Evolutionary conservation across 2,797 vertebrate genomes (phyloP), one percentile per base, ranked within the genome.

Genomic region (Girardinus metallicus): DNA sequence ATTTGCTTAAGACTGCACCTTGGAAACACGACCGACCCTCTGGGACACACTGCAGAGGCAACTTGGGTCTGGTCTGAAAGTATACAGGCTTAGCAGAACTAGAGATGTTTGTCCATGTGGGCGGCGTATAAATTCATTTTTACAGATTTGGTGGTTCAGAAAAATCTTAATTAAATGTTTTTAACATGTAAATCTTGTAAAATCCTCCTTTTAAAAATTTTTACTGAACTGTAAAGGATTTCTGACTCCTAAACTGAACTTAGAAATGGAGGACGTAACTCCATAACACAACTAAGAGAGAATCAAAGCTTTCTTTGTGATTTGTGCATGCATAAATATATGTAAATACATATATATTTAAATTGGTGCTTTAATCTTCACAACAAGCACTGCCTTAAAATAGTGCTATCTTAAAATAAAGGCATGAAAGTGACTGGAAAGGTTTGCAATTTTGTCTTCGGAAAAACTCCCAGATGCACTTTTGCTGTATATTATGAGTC

Each of bases 1-100:
- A 44, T 71, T 71, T 71, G 68, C 15, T 71, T 71, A 43, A 44
- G 68, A 41, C 41, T 71, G 26, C 68, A 44, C 26, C 68, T 71
- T 16, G 12, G 41, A 44, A 44, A 70, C 16, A 44, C 6, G 0
- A 16, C 41, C 44, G 5, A 71, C 26, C 0, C 41, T 70, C 41
- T 44, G 41, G 26, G 23, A 68, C 41, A n/a, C 10, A 12, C 4
- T 26, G 36, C 8, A 21, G 31, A 36, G 16, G 62, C 62, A 68
- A 39, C 36, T 23, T 39, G 36, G 5, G 36, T 66, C 39, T 26
- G 36, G 21, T 7, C 66, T 43, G 23, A 70, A 70, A 43, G 26
- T 12, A n/a, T 5, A 55, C 53, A n/a, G 26, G 5, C 53, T n/a
- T 12, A 55, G 53, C 53, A 55, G 10, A 55, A 55, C 53, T n/a